Evolutionary conservation across 37 sponge, comb jelly and placozoan species (phyloP).

Genomic region (Spongilla lacustris): DNA sequence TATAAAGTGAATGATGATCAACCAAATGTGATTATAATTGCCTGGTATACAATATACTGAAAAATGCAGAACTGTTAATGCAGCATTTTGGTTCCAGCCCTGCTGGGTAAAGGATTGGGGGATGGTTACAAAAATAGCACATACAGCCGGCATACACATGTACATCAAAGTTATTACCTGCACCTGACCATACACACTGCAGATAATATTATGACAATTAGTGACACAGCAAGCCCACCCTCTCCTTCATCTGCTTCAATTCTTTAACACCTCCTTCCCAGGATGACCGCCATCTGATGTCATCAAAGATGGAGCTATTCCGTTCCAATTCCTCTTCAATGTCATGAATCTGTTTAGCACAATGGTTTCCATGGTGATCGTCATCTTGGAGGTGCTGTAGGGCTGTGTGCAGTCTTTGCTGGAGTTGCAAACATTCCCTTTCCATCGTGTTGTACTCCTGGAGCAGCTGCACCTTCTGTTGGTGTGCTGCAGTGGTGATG

Average conservation of each 20-base stretch:
- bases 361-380: constrained; percentile 28
- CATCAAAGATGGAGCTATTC: background rate
- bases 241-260: background rate
- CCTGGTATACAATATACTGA: too few species aligned
- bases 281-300: background rate
- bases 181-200: too few species aligned
- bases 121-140: too few species aligned
- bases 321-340: constrained; percentile 32
- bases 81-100: too few species aligned
- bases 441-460: constrained; percentile 34
- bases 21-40: too few species aligned
- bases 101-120: too few species aligned
- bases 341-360: constrained; percentile 30
- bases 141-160: too few species aligned
- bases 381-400: background rate
- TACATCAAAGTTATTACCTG: too few species aligned
- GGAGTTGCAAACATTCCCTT: background rate
- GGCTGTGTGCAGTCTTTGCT: background rate
- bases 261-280: background rate
- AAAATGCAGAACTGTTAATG: too few species aligned
- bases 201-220: too few species aligned
- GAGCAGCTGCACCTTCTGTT: constrained; percentile 42
- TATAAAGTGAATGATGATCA: too few species aligned
- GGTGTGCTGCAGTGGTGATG: background rate
- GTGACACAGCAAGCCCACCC: background rate